These are phyloP conservation scores for Bombus breviceps DNA, from an alignment of 1,140 invertebrate species.

Conservation along the genomic window DNA sequence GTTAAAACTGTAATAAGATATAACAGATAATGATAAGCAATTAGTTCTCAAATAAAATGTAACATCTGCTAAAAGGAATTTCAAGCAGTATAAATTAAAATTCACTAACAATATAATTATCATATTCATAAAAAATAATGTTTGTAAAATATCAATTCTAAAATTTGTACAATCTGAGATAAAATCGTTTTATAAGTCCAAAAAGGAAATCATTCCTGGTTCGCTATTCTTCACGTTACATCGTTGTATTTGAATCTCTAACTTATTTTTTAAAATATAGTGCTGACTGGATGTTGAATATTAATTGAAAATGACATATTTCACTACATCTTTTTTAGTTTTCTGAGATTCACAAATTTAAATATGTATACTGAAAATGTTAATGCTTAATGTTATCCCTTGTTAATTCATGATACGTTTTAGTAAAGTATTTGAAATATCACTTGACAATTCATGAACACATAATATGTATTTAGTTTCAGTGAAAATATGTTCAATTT, in stretches of 20 bases:
- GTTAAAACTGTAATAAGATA: not conserved
- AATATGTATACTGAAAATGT: not conserved
- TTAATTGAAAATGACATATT: slow-evolving; percentile 9
- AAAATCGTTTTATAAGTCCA: not conserved
- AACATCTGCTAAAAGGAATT: not conserved
- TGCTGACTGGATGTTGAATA: not conserved
- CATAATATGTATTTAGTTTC: not conserved
- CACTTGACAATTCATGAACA: slow-evolving; percentile 27
- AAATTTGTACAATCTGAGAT: not conserved
- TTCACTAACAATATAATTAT: not conserved
- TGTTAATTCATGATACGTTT: not conserved
- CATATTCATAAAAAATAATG: not conserved
- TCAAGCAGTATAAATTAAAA: not conserved
- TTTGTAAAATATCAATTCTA: not conserved
- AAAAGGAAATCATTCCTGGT: not conserved
- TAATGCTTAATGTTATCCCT: not conserved
- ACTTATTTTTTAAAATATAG: slow-evolving; percentile 19
- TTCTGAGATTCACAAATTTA: not conserved
- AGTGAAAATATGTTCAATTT: slow-evolving; percentile 39
- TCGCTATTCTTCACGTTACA: not conserved
- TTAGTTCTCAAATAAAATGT: not conserved
- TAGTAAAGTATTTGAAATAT: not conserved
- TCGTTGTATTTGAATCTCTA: slow-evolving; percentile 36
- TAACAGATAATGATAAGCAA: not conserved
- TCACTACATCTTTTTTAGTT: not conserved